Base-by-base conservation (phyloP, 2,888 invertebrate genomes). In the Pseudanteris insignis region DNA sequence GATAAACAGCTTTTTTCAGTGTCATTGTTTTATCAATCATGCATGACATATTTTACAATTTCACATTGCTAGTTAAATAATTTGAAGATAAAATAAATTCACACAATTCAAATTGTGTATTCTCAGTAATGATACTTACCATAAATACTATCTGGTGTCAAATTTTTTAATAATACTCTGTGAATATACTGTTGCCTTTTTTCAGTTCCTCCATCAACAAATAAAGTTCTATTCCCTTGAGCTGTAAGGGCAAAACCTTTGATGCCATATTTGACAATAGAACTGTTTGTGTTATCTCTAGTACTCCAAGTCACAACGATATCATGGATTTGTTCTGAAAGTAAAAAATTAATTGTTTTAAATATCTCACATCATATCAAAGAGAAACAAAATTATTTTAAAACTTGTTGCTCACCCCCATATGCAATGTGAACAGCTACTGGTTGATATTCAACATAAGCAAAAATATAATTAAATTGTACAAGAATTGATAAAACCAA, bases 221-320 rank as follows among this genome's bases (percentile, higher is more conserved):
- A 94, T 25, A 84, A 69, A 2, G 81, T 83, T 10, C 86, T 82
- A 46, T 72, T 75, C 2, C 92, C 92, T 7, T 57, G 64, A 0
- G 85, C 86, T 40, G 75, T 81, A 30, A 84, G 74, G 61, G 85
- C 78, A 70, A 88, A 82, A n/a, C 83, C 84, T 2, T 80, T 81
- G 59, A 86, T 84, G 1, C 92, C 92, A 76, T 89, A 93, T 76
- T 90, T 87, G 13, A 92, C 92, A 18, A 87, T 70, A 0, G 91
- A 89, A 55, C 84, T 82, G 8, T 81, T 68, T 0, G 91, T 88
- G 67, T 87, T 81, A 73, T 88, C 86, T 73, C 85, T 85, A 6
- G 94, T 94, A 1, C 88, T 88, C 93, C 94, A 94, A 64, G 92
- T 93, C 18, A 92, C 88, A 15, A 89, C 86, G 65, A 92, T 88